phyloP scores from a whole-genome alignment of 1,140 invertebrate species.

The Pogonomyrmex barbatus region DNA sequence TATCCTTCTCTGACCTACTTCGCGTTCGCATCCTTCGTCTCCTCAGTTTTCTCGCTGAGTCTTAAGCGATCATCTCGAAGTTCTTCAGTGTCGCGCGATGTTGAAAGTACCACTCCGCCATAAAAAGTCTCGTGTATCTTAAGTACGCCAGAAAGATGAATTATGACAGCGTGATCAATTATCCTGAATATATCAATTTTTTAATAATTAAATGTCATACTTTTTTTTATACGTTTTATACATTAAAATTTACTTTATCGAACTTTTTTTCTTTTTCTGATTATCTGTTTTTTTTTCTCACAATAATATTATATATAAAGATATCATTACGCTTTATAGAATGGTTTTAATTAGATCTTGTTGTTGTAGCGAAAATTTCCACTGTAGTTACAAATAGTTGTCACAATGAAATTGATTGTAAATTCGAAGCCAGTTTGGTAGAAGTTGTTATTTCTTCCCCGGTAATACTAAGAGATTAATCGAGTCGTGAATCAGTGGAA shows the following conservation, averaged over 20 bases:
- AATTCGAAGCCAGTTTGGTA: slow-evolving; percentile 19
- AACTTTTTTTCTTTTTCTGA: neutral
- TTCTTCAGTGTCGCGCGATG: slow-evolving; percentile 47
- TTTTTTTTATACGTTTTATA: neutral
- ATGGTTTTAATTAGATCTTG: neutral
- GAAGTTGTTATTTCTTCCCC: slow-evolving; percentile 15
- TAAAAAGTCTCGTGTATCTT: slow-evolving; percentile 41
- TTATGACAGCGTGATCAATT: slow-evolving; percentile 35
- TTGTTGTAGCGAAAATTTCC: neutral
- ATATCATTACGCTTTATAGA: neutral
- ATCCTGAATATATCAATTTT: slow-evolving; percentile 6
- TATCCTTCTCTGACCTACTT: slow-evolving; percentile 62
- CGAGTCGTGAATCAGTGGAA: slow-evolving; percentile 10
- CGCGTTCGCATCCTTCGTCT: slow-evolving; percentile 26
- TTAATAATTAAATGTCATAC: neutral
- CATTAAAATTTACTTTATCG: neutral
- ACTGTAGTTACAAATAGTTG: neutral
- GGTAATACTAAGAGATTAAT: slow-evolving; percentile 17
- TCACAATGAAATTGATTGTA: slow-evolving; percentile 2
- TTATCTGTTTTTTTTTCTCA: neutral
- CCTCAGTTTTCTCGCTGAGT: slow-evolving; percentile 38
- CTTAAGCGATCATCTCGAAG: slow-evolving; percentile 58
- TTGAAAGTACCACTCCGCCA: slow-evolving; percentile 28
- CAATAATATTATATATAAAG: neutral
- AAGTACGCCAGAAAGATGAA: slow-evolving; percentile 45